Percentiles rank a stretch among this genome's conserved stretches.
phyloP scores from a whole-genome alignment of 2,113 vertebrate species.

The Calidris pugnax region DNA sequence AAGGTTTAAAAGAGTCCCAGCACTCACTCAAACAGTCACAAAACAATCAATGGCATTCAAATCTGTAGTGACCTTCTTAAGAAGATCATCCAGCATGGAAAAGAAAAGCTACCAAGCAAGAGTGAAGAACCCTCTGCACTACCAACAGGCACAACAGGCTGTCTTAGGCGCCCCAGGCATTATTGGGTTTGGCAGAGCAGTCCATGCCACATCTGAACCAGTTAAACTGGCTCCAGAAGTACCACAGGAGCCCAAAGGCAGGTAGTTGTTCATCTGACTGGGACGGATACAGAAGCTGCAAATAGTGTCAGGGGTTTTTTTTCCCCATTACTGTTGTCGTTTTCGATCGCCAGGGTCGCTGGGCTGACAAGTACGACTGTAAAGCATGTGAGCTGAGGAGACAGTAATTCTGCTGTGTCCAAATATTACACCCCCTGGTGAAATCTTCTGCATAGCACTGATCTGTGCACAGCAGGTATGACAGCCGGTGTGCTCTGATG shows the following conservation, averaged over 20 bases:
- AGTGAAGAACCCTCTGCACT: background rate
- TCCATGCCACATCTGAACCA: constrained; percentile 40
- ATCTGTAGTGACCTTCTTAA: background rate
- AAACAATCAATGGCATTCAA: background rate
- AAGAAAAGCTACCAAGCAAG: background rate
- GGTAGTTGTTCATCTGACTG: constrained; percentile 4
- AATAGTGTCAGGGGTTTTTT: background rate
- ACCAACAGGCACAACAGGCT: constrained; percentile 48
- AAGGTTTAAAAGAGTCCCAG: background rate
- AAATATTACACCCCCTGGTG: background rate
- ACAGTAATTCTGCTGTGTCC: background rate
- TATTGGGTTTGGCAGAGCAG: constrained; percentile 41
- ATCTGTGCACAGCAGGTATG: background rate
- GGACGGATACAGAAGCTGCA: background rate
- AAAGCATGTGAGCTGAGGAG: background rate
- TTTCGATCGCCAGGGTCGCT: background rate
- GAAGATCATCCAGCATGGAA: background rate
- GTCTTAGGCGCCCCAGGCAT: constrained; percentile 15
- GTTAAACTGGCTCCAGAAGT: constrained; percentile 48
- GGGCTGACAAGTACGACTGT: background rate
- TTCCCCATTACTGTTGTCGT: constrained; percentile 12
- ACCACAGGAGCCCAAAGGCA: background rate
- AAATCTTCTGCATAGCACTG: background rate
- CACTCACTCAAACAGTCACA: background rate
- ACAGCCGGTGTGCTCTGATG: accelerated